Percentiles rank a stretch among this genome's conserved stretches.
phyloP scores from a whole-genome alignment of 23 tunicate genomes.

The Trididemnum nubilum region DNA sequence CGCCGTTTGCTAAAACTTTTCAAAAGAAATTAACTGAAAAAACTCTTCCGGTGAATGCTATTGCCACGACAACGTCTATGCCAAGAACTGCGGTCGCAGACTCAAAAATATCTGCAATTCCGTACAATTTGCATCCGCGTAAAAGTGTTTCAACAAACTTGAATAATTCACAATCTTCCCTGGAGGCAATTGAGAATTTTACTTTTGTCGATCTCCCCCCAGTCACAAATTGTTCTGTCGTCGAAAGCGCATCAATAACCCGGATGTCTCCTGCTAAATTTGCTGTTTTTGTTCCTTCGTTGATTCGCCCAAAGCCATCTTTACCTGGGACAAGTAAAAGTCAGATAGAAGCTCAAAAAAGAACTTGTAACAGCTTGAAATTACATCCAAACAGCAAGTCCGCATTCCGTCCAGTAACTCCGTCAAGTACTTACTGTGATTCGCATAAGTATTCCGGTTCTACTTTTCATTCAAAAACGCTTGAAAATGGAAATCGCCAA shows the following conservation, averaged over 20 bases:
- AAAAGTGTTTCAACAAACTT: background rate
- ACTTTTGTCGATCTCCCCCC: background rate
- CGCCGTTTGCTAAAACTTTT: background rate
- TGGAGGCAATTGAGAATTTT: background rate
- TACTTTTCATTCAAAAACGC: background rate
- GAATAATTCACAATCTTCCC: background rate
- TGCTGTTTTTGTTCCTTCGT: background rate
- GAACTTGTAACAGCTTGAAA: slow-evolving; percentile 1
- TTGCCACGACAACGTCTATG: background rate
- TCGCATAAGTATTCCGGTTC: background rate
- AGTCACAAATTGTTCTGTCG: background rate
- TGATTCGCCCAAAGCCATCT: slow-evolving; percentile 41
- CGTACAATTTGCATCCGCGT: background rate
- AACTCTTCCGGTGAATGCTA: background rate
- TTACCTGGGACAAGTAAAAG: background rate
- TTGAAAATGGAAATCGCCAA: too few species aligned
- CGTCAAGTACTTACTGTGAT: background rate
- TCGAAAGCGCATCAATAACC: background rate
- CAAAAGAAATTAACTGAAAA: background rate
- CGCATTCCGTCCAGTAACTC: background rate
- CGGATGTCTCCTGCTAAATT: background rate
- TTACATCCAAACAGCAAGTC: background rate
- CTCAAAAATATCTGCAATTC: background rate
- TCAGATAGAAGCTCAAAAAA: background rate
- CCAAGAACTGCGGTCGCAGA: background rate